Evolutionary conservation across 2,113 vertebrate genomes (phyloP).

Genomic region (Tupaia tana): DNA sequence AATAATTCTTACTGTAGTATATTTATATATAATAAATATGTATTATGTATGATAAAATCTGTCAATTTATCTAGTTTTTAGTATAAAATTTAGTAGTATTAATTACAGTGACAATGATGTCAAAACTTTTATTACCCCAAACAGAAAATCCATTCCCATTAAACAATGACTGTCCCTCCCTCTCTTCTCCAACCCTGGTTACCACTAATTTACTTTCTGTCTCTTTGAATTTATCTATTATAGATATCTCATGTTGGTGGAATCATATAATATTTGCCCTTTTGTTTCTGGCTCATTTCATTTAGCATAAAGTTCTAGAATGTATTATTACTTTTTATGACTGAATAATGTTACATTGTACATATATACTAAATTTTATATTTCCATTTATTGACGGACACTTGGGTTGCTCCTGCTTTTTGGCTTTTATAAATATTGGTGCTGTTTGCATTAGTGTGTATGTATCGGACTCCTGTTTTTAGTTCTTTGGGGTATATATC

Average conservation of each 20-base stretch:
- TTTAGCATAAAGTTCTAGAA: neutral
- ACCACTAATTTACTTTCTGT: neutral
- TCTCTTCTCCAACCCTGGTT: neutral
- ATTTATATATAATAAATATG: neutral
- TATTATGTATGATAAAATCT: neutral
- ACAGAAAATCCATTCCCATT: neutral
- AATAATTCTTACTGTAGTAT: neutral
- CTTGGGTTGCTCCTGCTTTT: neutral
- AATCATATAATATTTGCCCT: neutral
- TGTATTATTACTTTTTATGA: neutral
- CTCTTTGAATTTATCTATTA: conserved; percentile 26
- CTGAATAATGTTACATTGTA: conserved; percentile 1
- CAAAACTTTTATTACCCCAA: neutral
- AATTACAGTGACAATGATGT: conserved; percentile 10
- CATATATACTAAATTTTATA: conserved; percentile 4
- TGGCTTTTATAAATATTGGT: conserved; percentile 22
- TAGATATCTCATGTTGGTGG: neutral
- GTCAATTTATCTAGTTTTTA: conserved; percentile 24
- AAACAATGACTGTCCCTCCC: neutral
- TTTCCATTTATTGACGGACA: neutral
- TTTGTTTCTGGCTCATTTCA: conserved; percentile 17
- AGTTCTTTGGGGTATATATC: conserved; percentile 1
- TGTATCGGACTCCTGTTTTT: neutral
- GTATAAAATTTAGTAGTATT: neutral
- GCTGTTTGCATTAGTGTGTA: neutral